Percentiles rank a stretch among this genome's conserved stretches.
phyloP scores from a whole-genome alignment of 2,888 invertebrate genomes.

The Phalangium opilio region DNA sequence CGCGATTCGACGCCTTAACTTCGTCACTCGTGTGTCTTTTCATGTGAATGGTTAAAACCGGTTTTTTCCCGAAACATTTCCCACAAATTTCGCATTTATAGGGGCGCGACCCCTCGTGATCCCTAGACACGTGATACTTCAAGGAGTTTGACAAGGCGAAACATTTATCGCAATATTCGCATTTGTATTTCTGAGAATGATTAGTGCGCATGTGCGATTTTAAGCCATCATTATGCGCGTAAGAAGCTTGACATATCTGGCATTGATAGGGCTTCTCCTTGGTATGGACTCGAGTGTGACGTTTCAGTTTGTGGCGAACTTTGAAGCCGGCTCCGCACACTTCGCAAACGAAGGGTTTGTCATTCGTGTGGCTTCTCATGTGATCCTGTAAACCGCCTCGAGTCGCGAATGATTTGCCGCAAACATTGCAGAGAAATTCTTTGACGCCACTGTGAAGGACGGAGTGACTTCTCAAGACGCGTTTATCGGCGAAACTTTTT shows the following conservation, averaged over 20 bases:
- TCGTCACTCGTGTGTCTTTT: too few species aligned
- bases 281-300: neutral
- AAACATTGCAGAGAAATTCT: constrained; percentile 30
- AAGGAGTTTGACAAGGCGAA: too few species aligned
- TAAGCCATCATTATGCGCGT: neutral
- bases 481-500: too few species aligned
- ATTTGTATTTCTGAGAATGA: too few species aligned
- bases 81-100: too few species aligned
- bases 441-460: constrained; percentile 21
- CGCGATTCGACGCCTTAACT: constrained; percentile 32
- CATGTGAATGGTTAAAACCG: too few species aligned
- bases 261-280: neutral
- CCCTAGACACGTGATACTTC: too few species aligned
- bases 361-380: neutral
- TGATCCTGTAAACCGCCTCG: neutral
- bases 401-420: constrained; percentile 32
- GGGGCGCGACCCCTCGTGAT: too few species aligned
- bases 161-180: too few species aligned
- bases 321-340: neutral
- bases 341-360: neutral
- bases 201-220: too few species aligned
- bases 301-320: neutral
- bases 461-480: too few species aligned
- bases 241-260: neutral
- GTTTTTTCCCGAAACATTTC: too few species aligned